Evolutionary conservation across 2,797 vertebrate genomes (phyloP), one percentile per base, ranked within the genome.

Genomic region (Macropus fuliginosus): DNA sequence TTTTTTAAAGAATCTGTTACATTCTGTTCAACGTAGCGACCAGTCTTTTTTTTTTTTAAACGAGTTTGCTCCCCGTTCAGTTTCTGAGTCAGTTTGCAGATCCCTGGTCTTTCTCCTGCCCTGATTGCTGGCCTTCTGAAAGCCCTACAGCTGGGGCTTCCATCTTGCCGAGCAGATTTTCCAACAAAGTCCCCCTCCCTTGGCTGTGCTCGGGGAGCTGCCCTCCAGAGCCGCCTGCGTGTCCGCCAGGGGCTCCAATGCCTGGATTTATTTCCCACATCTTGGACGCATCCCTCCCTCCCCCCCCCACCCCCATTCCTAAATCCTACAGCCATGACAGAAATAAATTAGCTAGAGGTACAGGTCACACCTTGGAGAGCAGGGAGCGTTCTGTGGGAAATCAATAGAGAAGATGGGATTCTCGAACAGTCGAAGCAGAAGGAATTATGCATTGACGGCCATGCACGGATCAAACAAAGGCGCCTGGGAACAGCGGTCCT

Each of bases 291-390:
- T 96, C 96, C 94, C 92, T 74, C 89, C 94, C 95, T 97, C 91
- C 66, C 54, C 55, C 92, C 95, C 94, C 95, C 96, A 94, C 93
- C 91, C 74, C 97, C 98, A 97, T 97, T 97, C 92, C 98, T 97
- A 98, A 98, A 98, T 94, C 96, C 97, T 97, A 95, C 98, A 98
- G 98, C 98, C 98, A 96, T 98, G 98, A 99, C 98, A 98, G 98
- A 99, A 99, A 99, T 98, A 98, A 98, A 98, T 99, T 98, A 99
- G 98, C 98, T 95, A 0, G 98, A 98, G 98, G 98, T 98, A 98
- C 98, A 98, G 98, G 98, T 98, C 98, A 98, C 98, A 98, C 98
- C 98, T 98, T 98, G 97, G 98, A 98, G 98, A 98, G 98, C 98
- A 98, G 97, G 95, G 96, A 98, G 95, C 94, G 66, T 97, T 98